These are phyloP conservation scores for Perizoma affinitatum DNA, from an alignment of 2,888 invertebrate species.

Conservation along the genomic window DNA sequence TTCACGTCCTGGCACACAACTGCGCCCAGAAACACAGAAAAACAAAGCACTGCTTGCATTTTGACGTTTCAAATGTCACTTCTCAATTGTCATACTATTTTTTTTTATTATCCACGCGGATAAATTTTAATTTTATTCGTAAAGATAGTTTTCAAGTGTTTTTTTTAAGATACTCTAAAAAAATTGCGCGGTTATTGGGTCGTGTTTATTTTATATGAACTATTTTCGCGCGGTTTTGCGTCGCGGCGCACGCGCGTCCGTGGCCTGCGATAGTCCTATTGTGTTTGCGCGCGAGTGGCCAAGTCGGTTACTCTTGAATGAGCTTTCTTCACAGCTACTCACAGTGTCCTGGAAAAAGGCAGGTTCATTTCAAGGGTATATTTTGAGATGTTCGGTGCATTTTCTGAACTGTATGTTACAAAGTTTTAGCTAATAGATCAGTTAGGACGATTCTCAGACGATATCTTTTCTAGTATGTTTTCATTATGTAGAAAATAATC, in stretches of 20 bases:
- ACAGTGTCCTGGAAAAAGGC: conserved; percentile 31
- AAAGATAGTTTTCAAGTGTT: neutral
- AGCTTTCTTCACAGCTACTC: conserved; percentile 44
- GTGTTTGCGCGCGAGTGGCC: conserved; percentile 46
- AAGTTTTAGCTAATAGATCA: too few species aligned
- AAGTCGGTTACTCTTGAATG: conserved; percentile 39
- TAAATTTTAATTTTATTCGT: too few species aligned
- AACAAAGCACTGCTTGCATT: conserved; percentile 63
- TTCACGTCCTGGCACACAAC: conserved; percentile 65
- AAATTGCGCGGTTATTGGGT: neutral
- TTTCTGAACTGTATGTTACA: too few species aligned
- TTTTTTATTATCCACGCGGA: neutral
- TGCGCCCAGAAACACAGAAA: conserved; percentile 58
- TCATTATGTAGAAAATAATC: too few species aligned
- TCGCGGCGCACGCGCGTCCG: conserved; percentile 51
- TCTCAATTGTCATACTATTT: conserved; percentile 19
- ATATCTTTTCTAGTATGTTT: too few species aligned
- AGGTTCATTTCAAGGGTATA: conserved; percentile 35
- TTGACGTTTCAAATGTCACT: conserved; percentile 39
- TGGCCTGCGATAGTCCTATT: conserved; percentile 45
- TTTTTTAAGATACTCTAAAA: neutral
- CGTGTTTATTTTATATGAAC: neutral
- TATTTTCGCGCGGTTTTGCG: conserved; percentile 42
- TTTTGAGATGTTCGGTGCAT: conserved; percentile 2
- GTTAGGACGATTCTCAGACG: too few species aligned